Evolutionary conservation across 2,113 vertebrate species (phyloP), one percentile per base, ranked within the genome.

Genomic region (Centropus unirufus): DNA sequence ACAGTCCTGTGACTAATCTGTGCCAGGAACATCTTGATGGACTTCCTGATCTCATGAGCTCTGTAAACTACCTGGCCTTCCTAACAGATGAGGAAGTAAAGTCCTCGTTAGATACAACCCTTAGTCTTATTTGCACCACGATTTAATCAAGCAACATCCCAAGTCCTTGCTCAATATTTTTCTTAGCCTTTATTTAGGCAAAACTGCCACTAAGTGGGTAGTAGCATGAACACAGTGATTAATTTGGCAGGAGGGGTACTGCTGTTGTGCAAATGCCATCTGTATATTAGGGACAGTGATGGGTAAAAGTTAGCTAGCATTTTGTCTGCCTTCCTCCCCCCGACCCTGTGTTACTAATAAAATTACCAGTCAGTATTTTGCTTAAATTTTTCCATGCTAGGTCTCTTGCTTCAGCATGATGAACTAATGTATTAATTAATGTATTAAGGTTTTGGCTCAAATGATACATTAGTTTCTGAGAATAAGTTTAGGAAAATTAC

Each of bases 1-100:
- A 93, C 14, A 93, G n/a, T 62, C 73, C 59, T 82, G 86, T 96
- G 96, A 97, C 90, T 96, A 94, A 97, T 84, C 83, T 61, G 23
- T 93, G 74, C 88, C 89, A 87, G 90, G 92, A 92, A 93, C 90
- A 39, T 95, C 73, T 69, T 69, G 83, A 64, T 92, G 93, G 86
- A 97, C 95, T 97, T 96, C 93, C 94, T 76, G 93, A 83, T 97
- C 83, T 81, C 2, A 0, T 90, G 42, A 68, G 76, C 52, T 90
- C 57, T 54, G 57, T 81, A 78, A 90, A 93, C 52, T 87, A 83
- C 85, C 90, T 92, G 89, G 66, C 16, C 62, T 96, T 95, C 69
- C 62, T 62, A 40, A 79, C 62, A 14, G 61, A 93, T 73, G 54
- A 89, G 93, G 96, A 96, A 96, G 66, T 68, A 68, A 20, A 73